Conservation (phyloP, 2,113 vertebrate genomes). For the Plecturocebus donacophilus region DNA sequence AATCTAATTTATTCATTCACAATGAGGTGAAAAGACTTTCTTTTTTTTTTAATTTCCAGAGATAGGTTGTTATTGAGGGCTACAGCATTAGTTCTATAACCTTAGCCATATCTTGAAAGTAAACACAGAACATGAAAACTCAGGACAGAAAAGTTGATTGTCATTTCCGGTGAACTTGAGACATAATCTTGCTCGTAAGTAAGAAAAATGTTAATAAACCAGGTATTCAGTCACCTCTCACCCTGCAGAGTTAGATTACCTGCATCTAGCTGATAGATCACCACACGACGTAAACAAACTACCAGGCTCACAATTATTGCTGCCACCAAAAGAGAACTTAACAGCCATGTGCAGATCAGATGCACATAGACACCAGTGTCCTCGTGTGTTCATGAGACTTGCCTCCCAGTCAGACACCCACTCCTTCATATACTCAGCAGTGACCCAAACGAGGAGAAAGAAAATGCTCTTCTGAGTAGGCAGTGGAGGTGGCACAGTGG, state of each 20-base stretch:
- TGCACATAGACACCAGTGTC: too few relatives aligned
- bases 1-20: not conserved
- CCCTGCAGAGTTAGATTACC: not conserved
- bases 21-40: not conserved
- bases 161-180: not conserved
- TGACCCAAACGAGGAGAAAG: not conserved
- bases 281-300: not conserved
- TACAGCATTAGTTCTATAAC: not conserved
- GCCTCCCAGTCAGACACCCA: not conserved
- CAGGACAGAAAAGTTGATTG: not conserved
- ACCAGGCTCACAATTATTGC: not conserved
- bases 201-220: not conserved
- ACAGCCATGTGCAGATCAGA: not conserved
- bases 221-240: not conserved
- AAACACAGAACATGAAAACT: not conserved
- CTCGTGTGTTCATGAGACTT: not conserved
- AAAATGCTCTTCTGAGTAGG: too few relatives aligned
- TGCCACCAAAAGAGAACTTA: not conserved
- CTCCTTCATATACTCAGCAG: not conserved
- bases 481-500: accelerated
- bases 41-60: not conserved
- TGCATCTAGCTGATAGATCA: not conserved
- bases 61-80: not conserved
- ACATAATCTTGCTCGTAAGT: not conserved
- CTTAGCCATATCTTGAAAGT: not conserved